These are phyloP conservation scores for Stomatorhinus ivindoensis DNA, from an alignment of 2,113 vertebrate species.

Conservation along the genomic window DNA sequence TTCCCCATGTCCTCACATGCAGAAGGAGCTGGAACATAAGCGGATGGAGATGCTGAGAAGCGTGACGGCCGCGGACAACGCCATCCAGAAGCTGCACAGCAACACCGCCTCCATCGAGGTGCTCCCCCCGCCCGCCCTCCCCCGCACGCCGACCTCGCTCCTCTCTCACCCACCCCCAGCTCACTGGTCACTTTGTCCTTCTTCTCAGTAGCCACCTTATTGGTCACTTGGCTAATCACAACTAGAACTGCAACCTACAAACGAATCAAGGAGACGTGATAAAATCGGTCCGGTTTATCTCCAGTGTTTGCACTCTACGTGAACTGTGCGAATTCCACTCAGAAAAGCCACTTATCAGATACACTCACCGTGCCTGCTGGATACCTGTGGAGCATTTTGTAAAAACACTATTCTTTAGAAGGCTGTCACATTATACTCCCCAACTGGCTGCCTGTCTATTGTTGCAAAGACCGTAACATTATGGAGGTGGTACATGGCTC, in stretches of 20 bases:
- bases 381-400: background rate
- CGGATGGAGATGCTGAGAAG: conserved; percentile 57
- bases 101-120: conserved; percentile 68
- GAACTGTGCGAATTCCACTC: background rate
- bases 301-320: background rate
- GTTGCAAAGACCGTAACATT: background rate
- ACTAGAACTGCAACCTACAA: background rate
- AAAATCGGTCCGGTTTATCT: background rate
- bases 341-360: too few species aligned
- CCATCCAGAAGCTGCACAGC: conserved; percentile 68
- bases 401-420: background rate
- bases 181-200: background rate
- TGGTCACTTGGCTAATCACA: background rate
- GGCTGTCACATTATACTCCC: background rate
- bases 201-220: background rate
- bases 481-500: background rate
- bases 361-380: background rate
- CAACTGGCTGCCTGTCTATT: background rate
- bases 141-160: too few species aligned
- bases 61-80: conserved; percentile 61
- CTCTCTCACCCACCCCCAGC: background rate
- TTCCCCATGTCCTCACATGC: conserved; percentile 11
- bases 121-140: background rate
- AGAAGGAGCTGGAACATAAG: conserved; percentile 63
- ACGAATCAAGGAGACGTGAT: background rate